A percentile compares a stretch with the other conserved stretches of the same genome.
Conservation (phyloP, 1,140 invertebrate genomes). For the Drosophila mauritiana region DNA sequence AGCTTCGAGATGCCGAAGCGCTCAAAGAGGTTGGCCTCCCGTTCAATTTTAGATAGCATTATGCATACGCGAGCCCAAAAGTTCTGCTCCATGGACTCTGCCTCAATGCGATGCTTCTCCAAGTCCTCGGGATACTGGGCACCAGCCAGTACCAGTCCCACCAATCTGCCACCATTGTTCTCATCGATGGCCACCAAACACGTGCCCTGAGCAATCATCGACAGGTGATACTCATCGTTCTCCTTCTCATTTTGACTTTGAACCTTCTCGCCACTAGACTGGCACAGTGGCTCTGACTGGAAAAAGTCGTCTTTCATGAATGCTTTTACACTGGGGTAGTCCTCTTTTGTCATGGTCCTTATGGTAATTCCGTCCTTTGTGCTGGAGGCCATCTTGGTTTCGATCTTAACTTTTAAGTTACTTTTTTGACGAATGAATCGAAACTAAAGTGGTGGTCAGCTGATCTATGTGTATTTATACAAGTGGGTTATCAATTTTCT, state of each 20-base stretch:
- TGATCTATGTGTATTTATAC: not conserved
- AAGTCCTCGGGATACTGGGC: conserved; percentile 5
- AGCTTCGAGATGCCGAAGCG: conserved; percentile 22
- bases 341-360: conserved; percentile 23
- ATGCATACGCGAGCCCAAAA: not conserved
- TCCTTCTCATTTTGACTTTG: conserved; percentile 11
- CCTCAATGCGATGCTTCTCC: conserved; percentile 12
- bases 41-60: conserved; percentile 1
- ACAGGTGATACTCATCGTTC: conserved; percentile 18
- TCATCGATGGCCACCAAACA: conserved; percentile 11
- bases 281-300: conserved; percentile 19
- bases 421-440: not conserved
- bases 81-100: conserved; percentile 4
- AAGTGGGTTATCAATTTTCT: not conserved
- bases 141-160: conserved; percentile 29
- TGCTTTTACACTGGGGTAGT: conserved; percentile 26
- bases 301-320: conserved; percentile 24
- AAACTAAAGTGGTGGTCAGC: not conserved
- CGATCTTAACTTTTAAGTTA: not conserved
- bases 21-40: conserved; percentile 19
- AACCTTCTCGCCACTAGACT: conserved; percentile 3
- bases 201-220: conserved; percentile 33
- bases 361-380: conserved; percentile 24
- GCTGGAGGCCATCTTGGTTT: conserved; percentile 4
- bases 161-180: conserved; percentile 2